Evolutionary conservation across 2,888 invertebrate genomes (phyloP).

Genomic region (Neria commutata): DNA sequence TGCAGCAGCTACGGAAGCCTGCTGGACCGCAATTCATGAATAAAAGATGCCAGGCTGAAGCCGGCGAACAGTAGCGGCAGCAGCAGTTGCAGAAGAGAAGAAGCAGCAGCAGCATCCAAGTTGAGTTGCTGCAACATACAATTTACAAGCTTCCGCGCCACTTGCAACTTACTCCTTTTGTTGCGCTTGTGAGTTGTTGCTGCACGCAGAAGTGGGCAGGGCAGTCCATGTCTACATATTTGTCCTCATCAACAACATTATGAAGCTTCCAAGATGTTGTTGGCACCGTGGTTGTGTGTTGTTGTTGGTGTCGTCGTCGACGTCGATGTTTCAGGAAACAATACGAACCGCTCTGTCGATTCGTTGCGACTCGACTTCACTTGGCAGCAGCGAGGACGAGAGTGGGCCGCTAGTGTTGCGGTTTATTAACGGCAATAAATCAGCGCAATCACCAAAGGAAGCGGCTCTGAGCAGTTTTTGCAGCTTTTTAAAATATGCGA

Average conservation of each 20-base stretch:
- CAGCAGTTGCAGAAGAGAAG: conserved; percentile 14
- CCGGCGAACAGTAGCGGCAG: background rate
- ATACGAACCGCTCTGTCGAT: conserved; percentile 36
- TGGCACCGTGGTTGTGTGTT: conserved; percentile 27
- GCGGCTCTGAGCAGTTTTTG: too few relatives aligned
- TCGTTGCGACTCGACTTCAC: background rate
- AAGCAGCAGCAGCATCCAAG: background rate
- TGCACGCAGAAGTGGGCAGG: background rate
- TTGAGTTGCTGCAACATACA: conserved; percentile 11
- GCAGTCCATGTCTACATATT: too few relatives aligned
- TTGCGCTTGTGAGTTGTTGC: conserved; percentile 7
- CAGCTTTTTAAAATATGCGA: too few relatives aligned
- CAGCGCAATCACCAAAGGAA: conserved; percentile 18
- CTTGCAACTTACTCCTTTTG: conserved; percentile 15
- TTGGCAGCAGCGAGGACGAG: conserved; percentile 33
- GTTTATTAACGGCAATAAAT: conserved; percentile 47
- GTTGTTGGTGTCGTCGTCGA: conserved; percentile 26
- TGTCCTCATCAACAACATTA: too few relatives aligned
- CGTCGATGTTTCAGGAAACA: conserved; percentile 51
- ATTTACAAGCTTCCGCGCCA: conserved; percentile 25
- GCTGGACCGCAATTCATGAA: conserved; percentile 42
- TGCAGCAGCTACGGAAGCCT: conserved; percentile 6
- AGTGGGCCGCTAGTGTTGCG: conserved; percentile 21
- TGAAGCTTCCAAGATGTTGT: too few relatives aligned
- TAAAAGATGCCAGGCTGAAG: conserved; percentile 44